phyloP scores from a whole-genome alignment of 1,140 invertebrate species.

The Contarinia nasturtii region DNA sequence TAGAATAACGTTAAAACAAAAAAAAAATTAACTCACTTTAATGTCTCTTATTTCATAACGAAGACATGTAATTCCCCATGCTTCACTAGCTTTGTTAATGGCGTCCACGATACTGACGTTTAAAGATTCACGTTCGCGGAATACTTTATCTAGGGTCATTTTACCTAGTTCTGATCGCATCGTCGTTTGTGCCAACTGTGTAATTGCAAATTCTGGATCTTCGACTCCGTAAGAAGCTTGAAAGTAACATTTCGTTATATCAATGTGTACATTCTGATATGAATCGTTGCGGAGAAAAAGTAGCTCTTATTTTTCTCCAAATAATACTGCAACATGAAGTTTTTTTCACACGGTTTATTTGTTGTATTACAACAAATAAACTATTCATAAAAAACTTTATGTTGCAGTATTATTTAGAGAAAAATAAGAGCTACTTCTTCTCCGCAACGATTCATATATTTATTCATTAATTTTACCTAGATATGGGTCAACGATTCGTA shows the following conservation, averaged over 20 bases:
- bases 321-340: too few relatives aligned
- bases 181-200: constrained; percentile 95
- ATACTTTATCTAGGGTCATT: constrained; percentile 94
- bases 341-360: too few relatives aligned
- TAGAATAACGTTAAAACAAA: constrained; percentile 1
- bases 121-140: constrained; percentile 86
- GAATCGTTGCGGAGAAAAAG: too few relatives aligned
- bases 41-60: constrained; percentile 77
- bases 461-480: constrained; percentile 28
- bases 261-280: not conserved
- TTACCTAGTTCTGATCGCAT: constrained; percentile 98
- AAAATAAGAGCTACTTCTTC: too few relatives aligned
- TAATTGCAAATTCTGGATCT: constrained; percentile 98
- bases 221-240: constrained; percentile 93
- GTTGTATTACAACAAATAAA: too few relatives aligned
- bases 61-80: constrained; percentile 95
- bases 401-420: too few relatives aligned
- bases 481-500: constrained; percentile 86
- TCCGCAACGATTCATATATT: too few relatives aligned
- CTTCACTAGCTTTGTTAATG: constrained; percentile 94
- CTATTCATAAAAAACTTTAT: too few relatives aligned
- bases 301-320: too few relatives aligned
- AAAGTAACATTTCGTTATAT: not conserved
- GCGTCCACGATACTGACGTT: constrained; percentile 93
- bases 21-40: constrained; percentile 38